Base-by-base conservation (phyloP, 1,140 invertebrate species). In the Lasaia peninsularis region DNA sequence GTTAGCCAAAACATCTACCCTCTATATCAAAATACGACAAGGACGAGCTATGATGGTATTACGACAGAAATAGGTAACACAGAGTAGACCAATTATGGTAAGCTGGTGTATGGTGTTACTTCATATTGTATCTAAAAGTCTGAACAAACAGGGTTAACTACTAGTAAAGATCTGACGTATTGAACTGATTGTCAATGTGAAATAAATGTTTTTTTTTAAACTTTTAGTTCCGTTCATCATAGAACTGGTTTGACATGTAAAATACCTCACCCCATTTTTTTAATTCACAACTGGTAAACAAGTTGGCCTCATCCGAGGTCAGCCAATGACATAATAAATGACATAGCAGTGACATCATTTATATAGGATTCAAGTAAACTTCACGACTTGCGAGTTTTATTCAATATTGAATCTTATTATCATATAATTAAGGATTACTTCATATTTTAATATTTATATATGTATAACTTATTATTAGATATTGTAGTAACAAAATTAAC, bases 291-390 rank as follows among this genome's bases (percentile, higher is more conserved):
- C 64, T 51, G 34, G 44, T 20, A 24, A 52, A 37, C 56, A 34
- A 50, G 52, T 50, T 58, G 65, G 56, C 72, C 70, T 72, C 62
- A 59, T 44, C 20, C 62, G 67, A 65, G 68, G 72, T 69, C 74
- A 31, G 49, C 33, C 40, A 24, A 34, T 52, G 59, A 59, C 61
- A 63, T 55, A 55, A 55, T 55, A 56, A 64, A 65, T 73, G 71
- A 76, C 75, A 67, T 68, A 64, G 71, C 60, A 64, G 63, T 78
- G 73, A 80, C 75, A 80, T 80, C 75, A 80, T 58, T 71, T 56
- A 48, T 55, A 40, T 31, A 40, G 24, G 10, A 44, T 44, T 56
- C 28, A 37, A 31, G 40, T 56, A 44, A 56, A 56, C 53, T 40
- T 48, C n/a, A 56, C 28, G 51, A 44, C 12, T 28, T 44, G 20